Base-by-base conservation (phyloP, 2,888 invertebrate species). In the Rhagonycha lutea region DNA sequence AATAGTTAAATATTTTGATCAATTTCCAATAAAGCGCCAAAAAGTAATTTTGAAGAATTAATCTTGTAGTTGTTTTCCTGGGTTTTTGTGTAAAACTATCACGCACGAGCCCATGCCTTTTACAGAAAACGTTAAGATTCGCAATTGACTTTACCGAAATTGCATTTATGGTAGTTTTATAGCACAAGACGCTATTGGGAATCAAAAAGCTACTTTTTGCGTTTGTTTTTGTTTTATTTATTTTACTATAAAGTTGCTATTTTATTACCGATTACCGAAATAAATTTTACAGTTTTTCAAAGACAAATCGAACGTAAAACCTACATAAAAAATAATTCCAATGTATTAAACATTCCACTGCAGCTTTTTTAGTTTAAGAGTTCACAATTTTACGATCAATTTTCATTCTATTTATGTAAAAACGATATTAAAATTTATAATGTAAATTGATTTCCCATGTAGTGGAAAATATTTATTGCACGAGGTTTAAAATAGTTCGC, bases 81-180 rank as follows among this genome's bases (percentile, higher is more conserved):
- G 63, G 28, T 32, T 62, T 65, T 61, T 77, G 75, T 68, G 70
- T 67, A 78, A 32, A 75, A 60, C 69, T 70, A 75, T 75, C 78
- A 78, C 78, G 78, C 75, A 70, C 73, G 32, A 69, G 23, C 75
- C 75, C 73, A 71, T 78, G 69, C 78, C 75, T 74, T 65, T 73
- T 75, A 70, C 75, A 61, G 70, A 61, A 75, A 70, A 78, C 78
- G 74, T 78, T 74, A 75, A 72, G 78, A 78, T 75, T 79, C 78
- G 76, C 79, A 79, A 79, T 79, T 79, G 80, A 80, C 79, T 79
- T 74, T 68, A 70, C 72, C 73, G 79, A 80, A 80, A 80, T 80
- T 79, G 80, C 80, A 80, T 79, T 79, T 80, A 80, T 80, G 79
- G 80, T 74, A 79, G 75, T 79, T 79, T 79, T 79, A 80, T 76